Evolutionary conservation across 1,140 invertebrate genomes (phyloP), one percentile per base, ranked within the genome.

Genomic region (Trypoxylus dichotomus): DNA sequence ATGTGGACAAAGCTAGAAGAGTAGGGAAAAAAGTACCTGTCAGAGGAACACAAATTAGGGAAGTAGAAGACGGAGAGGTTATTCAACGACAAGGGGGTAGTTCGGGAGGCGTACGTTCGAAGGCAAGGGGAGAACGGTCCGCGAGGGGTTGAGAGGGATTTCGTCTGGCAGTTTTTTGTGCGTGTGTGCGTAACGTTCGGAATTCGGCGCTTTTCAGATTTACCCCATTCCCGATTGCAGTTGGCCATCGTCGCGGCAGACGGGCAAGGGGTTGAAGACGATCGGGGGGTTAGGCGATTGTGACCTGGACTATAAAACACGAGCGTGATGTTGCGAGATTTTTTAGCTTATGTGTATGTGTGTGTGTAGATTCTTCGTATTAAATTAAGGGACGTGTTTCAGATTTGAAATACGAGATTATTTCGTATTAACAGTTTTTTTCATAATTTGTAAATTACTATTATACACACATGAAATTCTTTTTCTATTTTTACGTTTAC

Each of bases 11-110:
- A 63, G 60, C 25, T 24, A 19, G 60, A 24, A 27, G 60, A 73
- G 32, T 8, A 37, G 32, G 32, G 27, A 73, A 73, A 24, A 24
- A n/a, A 63, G 60, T 63, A 63, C 60, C 60, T 63, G 60, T 63
- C 60, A 63, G 60, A 21, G 19, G n/a, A 63, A 63, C 60, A 63
- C 60, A 63, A 63, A 73, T 73, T 37, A 73, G 71, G 71, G 71
- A 73, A 73, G 71, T 73, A 42, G 25, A 73, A 73, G 71, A 73
- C 32, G 19, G 32, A 37, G 71, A 73, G 71, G 27, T 73, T 73
- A 73, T 73, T 73, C 71, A 73, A 37, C 71, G 71, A 42, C 71
- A 25, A 21, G 60, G 60, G 71, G 71, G 71, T 73, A 42, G 71
- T 73, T 73, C 24, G n/a, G 1, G 29, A 68, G 63, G 13, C 43